phyloP scores from a whole-genome alignment of 2,888 invertebrate species.

The Rhagonycha fulva region DNA sequence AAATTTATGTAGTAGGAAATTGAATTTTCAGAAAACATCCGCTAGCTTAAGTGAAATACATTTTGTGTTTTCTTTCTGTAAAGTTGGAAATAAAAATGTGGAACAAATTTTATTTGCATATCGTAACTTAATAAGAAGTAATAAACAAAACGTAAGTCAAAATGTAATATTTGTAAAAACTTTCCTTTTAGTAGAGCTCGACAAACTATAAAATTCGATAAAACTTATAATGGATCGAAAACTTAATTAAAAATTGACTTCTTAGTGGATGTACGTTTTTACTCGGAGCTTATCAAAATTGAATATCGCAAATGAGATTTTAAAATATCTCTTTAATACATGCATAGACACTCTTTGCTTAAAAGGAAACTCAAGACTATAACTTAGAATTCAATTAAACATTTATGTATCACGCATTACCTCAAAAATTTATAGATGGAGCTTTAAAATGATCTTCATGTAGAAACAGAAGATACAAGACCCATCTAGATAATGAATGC shows the following conservation, averaged over 20 bases:
- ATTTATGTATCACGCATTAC: constrained; percentile 27
- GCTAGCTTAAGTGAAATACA: constrained; percentile 3
- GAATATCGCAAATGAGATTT: constrained; percentile 11
- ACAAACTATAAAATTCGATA: not conserved
- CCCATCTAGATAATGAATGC: constrained; percentile 25
- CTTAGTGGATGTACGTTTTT: not conserved
- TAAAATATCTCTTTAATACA: constrained; percentile 17
- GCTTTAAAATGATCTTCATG: constrained; percentile 28
- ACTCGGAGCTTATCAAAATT: constrained; percentile 2
- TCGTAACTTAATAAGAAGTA: not conserved
- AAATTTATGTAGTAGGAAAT: constrained; percentile 2
- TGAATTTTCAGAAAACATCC: constrained; percentile 7
- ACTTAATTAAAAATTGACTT: not conserved
- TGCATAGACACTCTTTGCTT: constrained; percentile 15
- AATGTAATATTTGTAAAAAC: not conserved
- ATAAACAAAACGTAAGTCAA: not conserved
- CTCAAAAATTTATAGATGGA: constrained; percentile 26
- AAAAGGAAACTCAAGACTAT: constrained; percentile 16
- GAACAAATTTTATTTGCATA: not conserved
- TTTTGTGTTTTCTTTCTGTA: constrained; percentile 1
- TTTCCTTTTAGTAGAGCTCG: not conserved
- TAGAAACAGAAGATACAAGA: constrained; percentile 23
- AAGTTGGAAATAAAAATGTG: constrained; percentile 1
- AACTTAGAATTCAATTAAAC: constrained; percentile 26
- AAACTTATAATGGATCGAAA: not conserved